Evolutionary conservation across 2,113 vertebrate genomes (phyloP), one percentile per base, ranked within the genome.

Genomic region (Cepphus grylle): DNA sequence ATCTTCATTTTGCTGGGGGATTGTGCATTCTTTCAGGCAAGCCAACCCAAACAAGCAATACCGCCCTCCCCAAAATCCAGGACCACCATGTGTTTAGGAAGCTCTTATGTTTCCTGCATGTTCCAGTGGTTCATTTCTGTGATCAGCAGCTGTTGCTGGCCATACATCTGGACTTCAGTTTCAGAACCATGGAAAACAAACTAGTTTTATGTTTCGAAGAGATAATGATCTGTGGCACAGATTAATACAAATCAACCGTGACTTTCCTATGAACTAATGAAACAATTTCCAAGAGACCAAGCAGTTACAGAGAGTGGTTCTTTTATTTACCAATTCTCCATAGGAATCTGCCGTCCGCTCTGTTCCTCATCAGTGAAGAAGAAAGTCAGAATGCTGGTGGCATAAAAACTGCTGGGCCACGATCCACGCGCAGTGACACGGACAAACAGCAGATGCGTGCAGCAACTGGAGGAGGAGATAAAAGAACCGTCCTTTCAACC

Each of bases 241-340:
- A 62, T 86, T 74, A 56, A 72, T 81, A 71, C 93, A 77, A 90
- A 94, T 91, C 81, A 85, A 18, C 93, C 1, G 0, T 87, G 91
- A 93, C 94, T 95, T 91, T 87, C 49, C 78, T 93, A 13, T 49
- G 92, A 97, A 91, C 93, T 95, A 94, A 94, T 70, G 93, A 94
- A 96, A 91, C 74, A 29, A 90, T 55, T 87, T 95, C 62, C 42
- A 76, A 82, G 90, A 92, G 93, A 79, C 78, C 89, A 42, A 83
- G 21, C 50, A 19, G 84, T 77, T 93, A 53, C 2, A 72, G 49
- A 81, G 86, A 47, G 66, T 1, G 40, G 56, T 88, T 78, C 50
- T 86, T 96, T 84, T 72, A 82, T 96, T 96, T 95, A 72, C 84
- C 92, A 90, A 70, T 42, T 84, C 49, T 93, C 84, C 8, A 2